Evolutionary conservation across 2,888 invertebrate species (phyloP).

Genomic region (Andricus curvator): DNA sequence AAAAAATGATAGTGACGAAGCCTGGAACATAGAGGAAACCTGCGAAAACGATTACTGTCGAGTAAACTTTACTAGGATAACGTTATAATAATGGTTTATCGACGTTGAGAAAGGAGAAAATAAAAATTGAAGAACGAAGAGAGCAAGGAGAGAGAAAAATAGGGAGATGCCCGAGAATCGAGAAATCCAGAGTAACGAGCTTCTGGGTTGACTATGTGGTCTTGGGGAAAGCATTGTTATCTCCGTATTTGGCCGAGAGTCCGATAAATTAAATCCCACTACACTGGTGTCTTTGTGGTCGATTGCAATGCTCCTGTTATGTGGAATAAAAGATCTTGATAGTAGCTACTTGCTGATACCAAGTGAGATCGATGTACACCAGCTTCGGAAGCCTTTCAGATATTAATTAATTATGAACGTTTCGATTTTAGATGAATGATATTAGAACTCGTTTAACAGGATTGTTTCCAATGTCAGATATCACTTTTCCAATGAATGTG

Average conservation of each 20-base stretch:
- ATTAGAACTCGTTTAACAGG: too few relatives aligned
- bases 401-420: too few relatives aligned
- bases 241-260: slow-evolving; percentile 52
- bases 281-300: slow-evolving; percentile 41
- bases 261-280: slow-evolving; percentile 55
- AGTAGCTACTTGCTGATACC: slow-evolving; percentile 23
- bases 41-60: slow-evolving; percentile 15
- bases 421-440: too few relatives aligned
- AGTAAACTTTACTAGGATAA: slow-evolving; percentile 28
- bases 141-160: slow-evolving; percentile 42
- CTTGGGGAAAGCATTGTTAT: slow-evolving; percentile 50
- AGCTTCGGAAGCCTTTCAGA: not conserved
- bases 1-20: slow-evolving; percentile 23
- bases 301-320: slow-evolving; percentile 50
- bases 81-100: slow-evolving; percentile 28
- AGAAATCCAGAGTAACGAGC: slow-evolving; percentile 52
- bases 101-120: slow-evolving; percentile 12
- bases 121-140: not conserved
- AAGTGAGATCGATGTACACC: not conserved
- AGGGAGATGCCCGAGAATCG: slow-evolving; percentile 47
- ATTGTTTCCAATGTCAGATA: too few relatives aligned
- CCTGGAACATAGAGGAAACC: not conserved
- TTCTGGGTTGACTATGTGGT: slow-evolving; percentile 45
- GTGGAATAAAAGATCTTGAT: slow-evolving; percentile 51
- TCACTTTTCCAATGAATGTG: too few relatives aligned